phyloP scores from a whole-genome alignment of 2,797 vertebrate species.

The Oophaga sylvatica region DNA sequence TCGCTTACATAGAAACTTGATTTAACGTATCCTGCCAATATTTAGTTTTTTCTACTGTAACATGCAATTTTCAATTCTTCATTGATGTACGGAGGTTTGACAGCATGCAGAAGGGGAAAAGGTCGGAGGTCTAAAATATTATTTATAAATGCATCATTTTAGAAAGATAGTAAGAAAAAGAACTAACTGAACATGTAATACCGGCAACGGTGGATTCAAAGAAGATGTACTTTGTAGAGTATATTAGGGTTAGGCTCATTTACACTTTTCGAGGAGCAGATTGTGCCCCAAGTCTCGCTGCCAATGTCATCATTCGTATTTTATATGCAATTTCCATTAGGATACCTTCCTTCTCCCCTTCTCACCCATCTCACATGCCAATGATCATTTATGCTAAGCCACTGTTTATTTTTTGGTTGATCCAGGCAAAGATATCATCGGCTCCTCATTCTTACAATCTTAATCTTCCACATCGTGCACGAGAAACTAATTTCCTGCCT shows the following conservation, averaged over 20 bases:
- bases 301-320: background rate
- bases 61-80: background rate
- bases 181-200: background rate
- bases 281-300: background rate
- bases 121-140: background rate
- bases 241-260: background rate
- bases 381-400: conserved; percentile 29
- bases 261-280: background rate
- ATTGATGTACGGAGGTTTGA: background rate
- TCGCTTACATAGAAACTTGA: conserved; percentile 20
- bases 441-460: conserved; percentile 39
- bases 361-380: background rate
- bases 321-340: background rate
- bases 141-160: background rate
- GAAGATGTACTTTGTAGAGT: background rate
- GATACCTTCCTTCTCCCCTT: background rate
- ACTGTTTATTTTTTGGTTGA: conserved; percentile 51
- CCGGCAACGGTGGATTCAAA: background rate
- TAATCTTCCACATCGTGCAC: conserved; percentile 60
- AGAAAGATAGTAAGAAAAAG: background rate
- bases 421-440: conserved; percentile 48
- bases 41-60: conserved; percentile 7
- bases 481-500: conserved; percentile 60
- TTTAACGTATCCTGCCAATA: conserved; percentile 36
- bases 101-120: background rate